Base-by-base conservation (phyloP, 2,797 vertebrate genomes). In the Triplophysa bombifrons region DNA sequence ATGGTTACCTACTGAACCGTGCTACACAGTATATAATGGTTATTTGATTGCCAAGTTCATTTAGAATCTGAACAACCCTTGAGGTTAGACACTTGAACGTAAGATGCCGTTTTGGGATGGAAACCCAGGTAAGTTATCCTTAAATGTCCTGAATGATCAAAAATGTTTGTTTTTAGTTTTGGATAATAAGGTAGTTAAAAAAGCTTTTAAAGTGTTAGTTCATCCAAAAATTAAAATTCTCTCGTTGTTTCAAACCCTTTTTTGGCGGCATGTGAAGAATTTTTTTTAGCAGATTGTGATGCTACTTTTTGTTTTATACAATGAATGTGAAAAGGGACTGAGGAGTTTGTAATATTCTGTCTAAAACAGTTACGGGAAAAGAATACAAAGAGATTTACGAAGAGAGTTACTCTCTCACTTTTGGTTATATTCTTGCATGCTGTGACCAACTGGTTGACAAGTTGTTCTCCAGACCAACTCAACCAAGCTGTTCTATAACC, bases 81-180 rank as follows among this genome's bases (percentile, higher is more conserved):
- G 44, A 76, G 27, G 11, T 80, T 44, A 80, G 22, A 72, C 72
- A 69, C 34, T 27, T 69, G 27, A 71, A 69, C 46, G 30, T 69
- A 38, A 71, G 73, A 75, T 80, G 74, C 70, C 77, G 1, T 48
- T 80, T 58, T 84, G 85, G 85, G 85, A 84, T 83, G 83, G 80
- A 83, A 83, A 72, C 74, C 70, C 50, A 48, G 85, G 85, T 84
- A 66, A 84, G 85, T 84, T 82, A 75, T 58, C 3, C 5, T 76
- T 11, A 6, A 10, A 6, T 17, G 51, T 70, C 13, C 53, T 10
- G 22, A 65, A 3, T 53, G 10, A 50, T 50, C 11, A 22, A 14
- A 19, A 48, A 34, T 1, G 7, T 30, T 34, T 30, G 25, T 2
- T 61, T 25, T 5, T 30, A 30, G 30, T 17, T 61, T 17, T 16